phyloP scores from a whole-genome alignment of 2,113 vertebrate species.

The Zosterops japonicus region DNA sequence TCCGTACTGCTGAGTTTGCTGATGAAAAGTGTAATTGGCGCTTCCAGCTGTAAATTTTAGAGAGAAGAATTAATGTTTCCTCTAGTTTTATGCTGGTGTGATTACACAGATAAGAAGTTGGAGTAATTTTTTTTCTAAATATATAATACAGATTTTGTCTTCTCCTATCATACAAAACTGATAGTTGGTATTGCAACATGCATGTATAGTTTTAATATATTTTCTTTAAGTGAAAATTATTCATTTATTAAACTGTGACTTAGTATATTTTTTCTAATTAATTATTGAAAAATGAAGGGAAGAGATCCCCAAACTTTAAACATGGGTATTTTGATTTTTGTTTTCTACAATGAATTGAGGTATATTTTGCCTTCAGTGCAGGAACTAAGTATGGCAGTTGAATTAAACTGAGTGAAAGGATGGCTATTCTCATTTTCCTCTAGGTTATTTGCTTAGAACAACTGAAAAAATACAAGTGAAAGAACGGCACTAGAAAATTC shows the following conservation, averaged over 20 bases:
- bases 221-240: neutral
- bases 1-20: neutral
- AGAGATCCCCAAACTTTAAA: neutral
- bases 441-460: neutral
- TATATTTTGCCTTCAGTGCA: neutral
- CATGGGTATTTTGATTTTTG: neutral
- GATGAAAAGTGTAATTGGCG: neutral
- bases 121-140: neutral
- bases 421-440: neutral
- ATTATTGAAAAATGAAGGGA: neutral
- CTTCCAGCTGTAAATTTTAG: neutral
- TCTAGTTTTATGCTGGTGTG: neutral
- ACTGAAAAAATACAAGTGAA: neutral
- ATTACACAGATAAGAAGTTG: neutral
- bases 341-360: neutral
- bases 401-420: neutral
- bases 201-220: neutral
- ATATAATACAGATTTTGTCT: neutral
- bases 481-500: neutral
- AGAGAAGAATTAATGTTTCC: neutral
- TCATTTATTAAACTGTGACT: neutral
- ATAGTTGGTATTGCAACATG: neutral
- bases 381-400: neutral
- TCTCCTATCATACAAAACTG: neutral
- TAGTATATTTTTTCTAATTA: neutral